phyloP scores from a whole-genome alignment of 2,888 invertebrate genomes.

The Diploptera punctata region DNA sequence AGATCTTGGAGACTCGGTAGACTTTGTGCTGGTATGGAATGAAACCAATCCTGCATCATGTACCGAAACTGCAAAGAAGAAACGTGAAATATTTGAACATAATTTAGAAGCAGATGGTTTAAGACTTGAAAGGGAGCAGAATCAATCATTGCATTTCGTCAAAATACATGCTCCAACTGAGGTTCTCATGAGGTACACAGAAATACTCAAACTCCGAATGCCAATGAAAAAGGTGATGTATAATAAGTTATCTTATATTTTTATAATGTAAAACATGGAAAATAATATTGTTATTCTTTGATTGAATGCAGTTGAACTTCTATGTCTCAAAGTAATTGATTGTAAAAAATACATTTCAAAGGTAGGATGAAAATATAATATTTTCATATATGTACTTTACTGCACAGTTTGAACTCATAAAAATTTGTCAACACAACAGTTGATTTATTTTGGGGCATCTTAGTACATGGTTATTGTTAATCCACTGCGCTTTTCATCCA shows the following conservation, averaged over 20 bases:
- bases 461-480: too few relatives aligned
- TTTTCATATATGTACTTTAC: too few relatives aligned
- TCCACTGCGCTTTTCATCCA: too few relatives aligned
- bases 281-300: neutral
- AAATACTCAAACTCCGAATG: slow-evolving; percentile 77
- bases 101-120: slow-evolving; percentile 61
- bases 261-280: too few relatives aligned
- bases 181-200: slow-evolving; percentile 74
- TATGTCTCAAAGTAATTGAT: too few relatives aligned
- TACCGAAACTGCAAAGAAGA: slow-evolving; percentile 42
- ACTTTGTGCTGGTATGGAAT: slow-evolving; percentile 69
- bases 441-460: too few relatives aligned
- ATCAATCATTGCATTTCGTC: slow-evolving; percentile 69
- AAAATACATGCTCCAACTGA: slow-evolving; percentile 77
- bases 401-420: too few relatives aligned
- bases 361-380: too few relatives aligned
- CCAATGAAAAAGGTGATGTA: slow-evolving; percentile 71
- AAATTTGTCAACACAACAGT: too few relatives aligned
- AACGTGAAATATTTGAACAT: slow-evolving; percentile 55
- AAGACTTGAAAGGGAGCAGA: slow-evolving; percentile 65
- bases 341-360: too few relatives aligned
- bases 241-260: neutral
- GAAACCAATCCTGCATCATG: slow-evolving; percentile 47
- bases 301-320: too few relatives aligned
- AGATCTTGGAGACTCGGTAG: slow-evolving; percentile 61